Evolutionary conservation across 2,797 vertebrate genomes (phyloP), one percentile per base, ranked within the genome.

Genomic region (Sebastes nivosus): DNA sequence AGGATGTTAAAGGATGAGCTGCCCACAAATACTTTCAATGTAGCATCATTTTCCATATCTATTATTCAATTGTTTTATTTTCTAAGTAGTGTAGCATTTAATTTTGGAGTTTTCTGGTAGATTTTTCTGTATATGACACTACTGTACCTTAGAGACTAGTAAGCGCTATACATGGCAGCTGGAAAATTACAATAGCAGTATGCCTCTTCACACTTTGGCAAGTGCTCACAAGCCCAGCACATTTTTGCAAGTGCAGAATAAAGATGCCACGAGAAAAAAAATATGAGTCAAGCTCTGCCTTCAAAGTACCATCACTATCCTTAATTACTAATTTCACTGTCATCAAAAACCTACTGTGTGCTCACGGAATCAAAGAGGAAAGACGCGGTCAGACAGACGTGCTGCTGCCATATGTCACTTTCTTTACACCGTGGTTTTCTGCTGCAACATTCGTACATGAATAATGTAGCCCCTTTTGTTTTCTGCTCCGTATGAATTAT

Each of bases 401-500:
- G 22, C 6, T 27, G 50, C 79, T 59, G 52, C 72, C 46, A 75
- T 66, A 77, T 77, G 64, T 57, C 25, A 78, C 55, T 72, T 80
- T 80, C 54, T 67, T 69, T 63, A 71, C 68, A 67, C 30, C 30
- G 18, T 64, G 22, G 16, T 67, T 64, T 52, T 64, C 70, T 78
- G 42, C 57, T 54, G 12, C 69, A 82, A 77, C 78, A 72, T 81
- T 71, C 72, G 25, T 29, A 18, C 81, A 84, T 87, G 58, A 85
- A 87, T 87, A 79, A 91, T 87, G 67, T 52, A 85, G 59, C 10
- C 25, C 34, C n/a, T 82, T 78, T 77, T 81, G 80, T 83, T 87
- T 89, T 83, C 61, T 66, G 55, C 67, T 80, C 71, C 5, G 50
- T 83, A 81, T 92, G 85, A 89, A 85, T 85, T 84, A 87, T 79